These are phyloP conservation scores for Loris lydekkerianus DNA, from an alignment of 2,797 vertebrate species.

Conservation along the genomic window DNA sequence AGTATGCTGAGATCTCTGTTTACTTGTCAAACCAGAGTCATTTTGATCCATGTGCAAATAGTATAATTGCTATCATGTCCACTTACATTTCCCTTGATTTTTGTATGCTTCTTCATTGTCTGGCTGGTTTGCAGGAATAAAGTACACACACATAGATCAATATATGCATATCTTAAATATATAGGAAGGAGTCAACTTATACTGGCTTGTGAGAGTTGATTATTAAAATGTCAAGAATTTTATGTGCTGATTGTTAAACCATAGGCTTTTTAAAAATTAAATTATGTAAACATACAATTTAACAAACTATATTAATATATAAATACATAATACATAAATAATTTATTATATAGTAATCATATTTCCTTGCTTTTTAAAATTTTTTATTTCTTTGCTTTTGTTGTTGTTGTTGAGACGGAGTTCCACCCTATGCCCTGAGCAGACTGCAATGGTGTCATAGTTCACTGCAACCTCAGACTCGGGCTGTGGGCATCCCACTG, in stretches of 20 bases:
- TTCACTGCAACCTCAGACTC: too few species aligned
- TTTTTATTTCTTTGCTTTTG: too few species aligned
- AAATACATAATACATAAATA: too few species aligned
- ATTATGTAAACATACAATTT: not conserved
- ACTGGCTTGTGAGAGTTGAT: not conserved
- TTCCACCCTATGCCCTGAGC: too few species aligned
- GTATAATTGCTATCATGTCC: not conserved
- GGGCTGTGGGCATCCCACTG: too few species aligned
- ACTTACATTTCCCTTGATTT: not conserved
- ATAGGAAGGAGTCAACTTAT: not conserved
- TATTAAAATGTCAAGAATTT: conserved; percentile 17
- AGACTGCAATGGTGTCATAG: too few species aligned
- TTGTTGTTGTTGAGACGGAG: too few species aligned
- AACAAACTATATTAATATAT: not conserved
- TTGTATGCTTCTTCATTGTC: not conserved
- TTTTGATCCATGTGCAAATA: not conserved
- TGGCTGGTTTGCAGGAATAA: conserved; percentile 35
- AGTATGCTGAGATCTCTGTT: not conserved
- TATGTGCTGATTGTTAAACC: conserved; percentile 14
- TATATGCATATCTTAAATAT: not conserved
- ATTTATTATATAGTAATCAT: too few species aligned
- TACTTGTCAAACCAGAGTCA: not conserved
- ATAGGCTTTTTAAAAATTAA: not conserved
- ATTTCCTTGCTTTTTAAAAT: too few species aligned
- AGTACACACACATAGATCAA: not conserved